Percentiles rank a stretch among this genome's conserved stretches.
phyloP scores from a whole-genome alignment of 2,113 vertebrate species.

The Galbula dea region DNA sequence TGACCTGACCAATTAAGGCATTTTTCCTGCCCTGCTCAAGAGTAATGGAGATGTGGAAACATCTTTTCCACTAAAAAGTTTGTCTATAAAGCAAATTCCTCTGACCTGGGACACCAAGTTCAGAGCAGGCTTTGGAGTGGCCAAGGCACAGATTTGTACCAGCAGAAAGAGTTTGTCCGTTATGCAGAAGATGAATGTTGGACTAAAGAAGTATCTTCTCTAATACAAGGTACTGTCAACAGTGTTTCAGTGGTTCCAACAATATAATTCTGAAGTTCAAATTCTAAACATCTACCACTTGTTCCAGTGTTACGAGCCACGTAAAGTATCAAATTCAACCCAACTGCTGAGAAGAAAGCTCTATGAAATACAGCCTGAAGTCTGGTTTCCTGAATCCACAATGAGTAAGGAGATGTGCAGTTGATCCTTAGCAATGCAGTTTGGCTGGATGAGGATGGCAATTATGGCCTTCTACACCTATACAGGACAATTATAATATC shows the following conservation, averaged over 20 bases:
- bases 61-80: background rate
- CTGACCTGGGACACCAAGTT: background rate
- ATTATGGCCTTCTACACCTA: background rate
- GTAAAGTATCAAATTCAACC: rapidly evolving
- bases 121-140: background rate
- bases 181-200: background rate
- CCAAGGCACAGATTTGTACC: background rate
- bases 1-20: background rate
- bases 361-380: background rate
- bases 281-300: background rate
- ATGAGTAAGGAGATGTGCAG: background rate
- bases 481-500: background rate
- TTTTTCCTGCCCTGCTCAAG: background rate
- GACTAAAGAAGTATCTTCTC: background rate
- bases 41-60: background rate
- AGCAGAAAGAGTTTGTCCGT: background rate
- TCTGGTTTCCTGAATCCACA: background rate
- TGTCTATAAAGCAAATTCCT: background rate
- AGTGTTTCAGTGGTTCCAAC: background rate
- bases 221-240: background rate
- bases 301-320: background rate
- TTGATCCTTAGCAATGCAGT: background rate
- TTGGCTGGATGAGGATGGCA: background rate
- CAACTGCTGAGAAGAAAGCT: background rate
- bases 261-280: background rate